Base-by-base conservation (phyloP, 1,140 invertebrate genomes). In the Leptoteleia sp. region DNA sequence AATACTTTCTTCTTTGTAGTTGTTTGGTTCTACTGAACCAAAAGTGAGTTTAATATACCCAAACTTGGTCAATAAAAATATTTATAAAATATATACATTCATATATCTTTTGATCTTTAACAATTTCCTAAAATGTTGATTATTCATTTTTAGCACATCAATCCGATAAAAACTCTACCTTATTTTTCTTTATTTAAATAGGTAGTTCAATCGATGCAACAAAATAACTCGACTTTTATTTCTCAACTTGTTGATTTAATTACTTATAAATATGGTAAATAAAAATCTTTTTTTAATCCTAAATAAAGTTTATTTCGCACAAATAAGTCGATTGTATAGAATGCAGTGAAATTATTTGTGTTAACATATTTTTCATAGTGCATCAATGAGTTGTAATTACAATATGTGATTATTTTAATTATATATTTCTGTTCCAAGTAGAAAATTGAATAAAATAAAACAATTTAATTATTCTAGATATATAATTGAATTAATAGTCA, bases 1-100 rank as follows among this genome's bases (percentile, higher is more conserved):
- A 68, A 68, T 68, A 68, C 64, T 68, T 68, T 68, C 64, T 52
- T 68, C 12, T 45, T 43, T 67, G 42, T 68, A 42, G 50, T 55
- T 42, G 6, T 29, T 68, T 57, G 62, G 62, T 54, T 45, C 38
- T 6, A 11, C 5, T 8, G 47, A 35, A 67, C 62, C 62, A 67
- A 67, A 64, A 64, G 25, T 45, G 37, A 25, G 13, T 31, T 31
- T 40, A 29, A 50, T 11, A 12, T 38, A 31, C 59, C 35, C 25
- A 37, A 64, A 40, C 19, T 50, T 33, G 45, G 13, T 67, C 22
- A 55, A 68, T 68, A 55, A 68, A 55, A 68, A 68, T 68, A 68
- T 47, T 47, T 68, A 55, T 68, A 54, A 68, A 68, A 68, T 55
- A 68, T 68, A 55, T 55, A 67, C 62, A 52, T 64, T 31, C 45